phyloP scores from a whole-genome alignment of 1,140 invertebrate species.

The Oncopodura yosiiana region DNA sequence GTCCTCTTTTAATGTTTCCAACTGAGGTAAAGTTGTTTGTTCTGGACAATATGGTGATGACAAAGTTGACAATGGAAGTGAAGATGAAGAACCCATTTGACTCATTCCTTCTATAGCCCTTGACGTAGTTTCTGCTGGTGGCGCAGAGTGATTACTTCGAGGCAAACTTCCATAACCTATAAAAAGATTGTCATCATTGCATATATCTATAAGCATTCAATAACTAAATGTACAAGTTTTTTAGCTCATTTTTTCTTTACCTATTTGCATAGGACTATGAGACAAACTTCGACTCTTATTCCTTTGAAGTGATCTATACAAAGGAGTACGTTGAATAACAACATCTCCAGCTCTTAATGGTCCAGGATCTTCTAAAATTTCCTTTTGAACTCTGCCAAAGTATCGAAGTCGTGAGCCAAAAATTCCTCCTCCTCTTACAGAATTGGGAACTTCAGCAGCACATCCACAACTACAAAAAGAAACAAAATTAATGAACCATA shows the following conservation, averaged over 20 bases:
- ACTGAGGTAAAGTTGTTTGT: conserved; percentile 45
- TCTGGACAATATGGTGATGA: conserved; percentile 45
- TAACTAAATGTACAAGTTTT: neutral
- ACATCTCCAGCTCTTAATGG: conserved; percentile 38
- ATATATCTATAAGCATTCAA: neutral
- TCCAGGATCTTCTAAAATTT: conserved; percentile 64
- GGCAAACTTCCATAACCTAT: conserved; percentile 73
- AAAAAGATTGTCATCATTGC: neutral
- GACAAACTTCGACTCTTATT: conserved; percentile 32
- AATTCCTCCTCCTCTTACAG: conserved; percentile 83
- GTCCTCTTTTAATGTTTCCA: conserved; percentile 56
- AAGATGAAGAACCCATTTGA: conserved; percentile 36
- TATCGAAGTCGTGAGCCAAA: conserved; percentile 91
- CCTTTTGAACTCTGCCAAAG: conserved; percentile 74
- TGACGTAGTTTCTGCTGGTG: conserved; percentile 42
- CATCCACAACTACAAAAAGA: conserved; percentile 23
- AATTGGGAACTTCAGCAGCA: conserved; percentile 60
- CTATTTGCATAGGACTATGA: conserved; percentile 29
- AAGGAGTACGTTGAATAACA: conserved; percentile 32
- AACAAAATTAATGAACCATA: neutral
- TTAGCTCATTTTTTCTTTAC: conserved; percentile 12
- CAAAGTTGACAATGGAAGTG: conserved; percentile 41
- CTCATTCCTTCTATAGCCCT: conserved; percentile 40
- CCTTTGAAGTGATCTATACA: conserved; percentile 30
- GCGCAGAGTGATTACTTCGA: conserved; percentile 65